Conservation (phyloP, 2,113 vertebrate genomes). For the Ciconia maguari region DNA sequence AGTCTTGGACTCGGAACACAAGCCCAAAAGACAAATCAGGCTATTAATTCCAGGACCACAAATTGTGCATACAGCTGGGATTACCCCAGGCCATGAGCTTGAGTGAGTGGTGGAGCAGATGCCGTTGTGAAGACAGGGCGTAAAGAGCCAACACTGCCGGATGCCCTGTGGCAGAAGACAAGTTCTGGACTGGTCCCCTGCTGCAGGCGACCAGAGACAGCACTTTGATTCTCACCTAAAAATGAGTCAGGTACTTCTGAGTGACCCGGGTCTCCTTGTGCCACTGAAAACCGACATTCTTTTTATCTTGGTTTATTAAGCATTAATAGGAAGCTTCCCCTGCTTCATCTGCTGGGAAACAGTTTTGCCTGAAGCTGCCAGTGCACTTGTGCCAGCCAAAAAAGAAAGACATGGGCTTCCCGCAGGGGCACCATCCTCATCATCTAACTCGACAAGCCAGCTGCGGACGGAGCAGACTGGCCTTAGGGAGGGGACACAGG, state of each 20-base stretch:
- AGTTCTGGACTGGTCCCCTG: rapidly evolving
- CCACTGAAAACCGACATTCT: background rate
- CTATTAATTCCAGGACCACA: background rate
- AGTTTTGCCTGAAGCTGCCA: background rate
- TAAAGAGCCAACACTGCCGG: rapidly evolving
- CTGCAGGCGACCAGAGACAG: background rate
- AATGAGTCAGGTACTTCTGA: background rate
- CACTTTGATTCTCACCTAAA: background rate
- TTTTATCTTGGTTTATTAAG: background rate
- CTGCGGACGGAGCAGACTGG: background rate
- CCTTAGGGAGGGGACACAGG: background rate
- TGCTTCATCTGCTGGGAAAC: background rate
- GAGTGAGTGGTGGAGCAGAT: background rate
- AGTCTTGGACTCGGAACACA: background rate
- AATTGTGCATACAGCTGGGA: background rate
- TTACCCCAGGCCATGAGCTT: rapidly evolving
- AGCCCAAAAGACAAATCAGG: background rate
- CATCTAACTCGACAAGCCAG: background rate
- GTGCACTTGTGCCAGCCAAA: background rate
- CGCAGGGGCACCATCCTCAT: background rate
- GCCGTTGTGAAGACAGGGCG: rapidly evolving
- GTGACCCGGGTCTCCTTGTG: background rate
- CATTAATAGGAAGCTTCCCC: background rate
- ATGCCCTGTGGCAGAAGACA: background rate
- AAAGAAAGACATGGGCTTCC: background rate